A percentile compares a stretch with the other conserved stretches of the same genome.
phyloP scores from a whole-genome alignment of 2,888 invertebrate species.

The Brassicogethes aeneus region DNA sequence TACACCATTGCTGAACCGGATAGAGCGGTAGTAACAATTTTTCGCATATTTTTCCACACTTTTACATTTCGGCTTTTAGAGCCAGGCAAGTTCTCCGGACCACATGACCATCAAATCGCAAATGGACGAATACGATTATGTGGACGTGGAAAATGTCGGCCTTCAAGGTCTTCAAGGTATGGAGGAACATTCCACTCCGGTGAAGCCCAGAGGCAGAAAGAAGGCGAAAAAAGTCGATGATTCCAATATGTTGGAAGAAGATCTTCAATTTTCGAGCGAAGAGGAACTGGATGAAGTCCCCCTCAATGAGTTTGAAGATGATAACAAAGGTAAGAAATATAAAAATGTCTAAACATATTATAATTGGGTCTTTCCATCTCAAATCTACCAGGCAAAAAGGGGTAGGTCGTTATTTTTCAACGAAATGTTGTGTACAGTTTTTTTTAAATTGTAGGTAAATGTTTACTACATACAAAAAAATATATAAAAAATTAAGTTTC shows the following conservation, averaged over 20 bases:
- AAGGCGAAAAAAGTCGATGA: constrained; percentile 38
- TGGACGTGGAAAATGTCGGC: constrained; percentile 54
- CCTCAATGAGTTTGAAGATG: constrained; percentile 45
- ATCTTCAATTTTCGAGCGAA: constrained; percentile 59
- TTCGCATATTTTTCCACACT: neutral
- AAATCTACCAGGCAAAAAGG: too few relatives aligned
- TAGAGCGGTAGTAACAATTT: constrained; percentile 24
- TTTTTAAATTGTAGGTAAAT: too few relatives aligned
- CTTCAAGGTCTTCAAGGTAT: constrained; percentile 35
- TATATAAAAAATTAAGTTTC: too few relatives aligned
- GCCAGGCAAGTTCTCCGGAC: constrained; percentile 54
- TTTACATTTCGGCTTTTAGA: constrained; percentile 30
- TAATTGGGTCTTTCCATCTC: too few relatives aligned
- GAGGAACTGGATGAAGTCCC: constrained; percentile 53
- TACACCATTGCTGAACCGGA: constrained; percentile 49
- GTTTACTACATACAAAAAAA: too few relatives aligned
- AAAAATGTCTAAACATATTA: too few relatives aligned
- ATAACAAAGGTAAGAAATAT: constrained; percentile 35
- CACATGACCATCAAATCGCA: constrained; percentile 32
- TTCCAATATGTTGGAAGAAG: constrained; percentile 40
- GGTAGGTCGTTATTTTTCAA: too few relatives aligned
- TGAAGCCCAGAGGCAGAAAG: constrained; percentile 31
- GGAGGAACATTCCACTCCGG: constrained; percentile 32
- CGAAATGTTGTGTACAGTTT: too few relatives aligned
- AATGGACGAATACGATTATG: constrained; percentile 50